Base-by-base conservation (phyloP, 2,888 invertebrate species). In the Dryocosmus kuriphilus region DNA sequence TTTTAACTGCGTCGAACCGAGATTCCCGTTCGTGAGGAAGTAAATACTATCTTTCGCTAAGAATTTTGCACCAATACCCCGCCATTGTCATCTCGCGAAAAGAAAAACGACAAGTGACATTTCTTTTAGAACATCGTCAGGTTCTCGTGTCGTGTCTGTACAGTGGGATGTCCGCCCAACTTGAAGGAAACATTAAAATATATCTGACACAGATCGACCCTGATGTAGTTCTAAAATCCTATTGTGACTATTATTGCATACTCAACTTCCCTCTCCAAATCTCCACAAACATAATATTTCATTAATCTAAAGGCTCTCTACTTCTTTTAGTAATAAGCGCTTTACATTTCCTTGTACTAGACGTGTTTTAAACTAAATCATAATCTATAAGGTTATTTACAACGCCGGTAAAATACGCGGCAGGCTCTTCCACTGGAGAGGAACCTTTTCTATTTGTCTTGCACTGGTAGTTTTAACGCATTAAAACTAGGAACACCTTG, bases 111-210 rank as follows among this genome's bases (percentile, higher is more conserved):
- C 41, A 38, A 67, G 65, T 67, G 41, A 41, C n/a, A 41, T 41
- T 63, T 62, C 32, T 11, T 65, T 41, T 41, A 67, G 65, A 67
- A 67, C 65, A 41, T 24, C 38, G 27, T 16, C 24, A 78, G 71
- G 38, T 60, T 67, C 38, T 63, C 75, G 82, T 79, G 79, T 80
- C 82, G 55, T 55, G 57, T 77, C 67, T 84, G 81, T 84, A 85
- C 86, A 85, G 80, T 87, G 85, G 86, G 85, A 86, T 87, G 83
- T 85, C 84, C 84, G 86, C 84, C 85, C 86, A 82, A 84, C 75
- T 76, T 73, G 73, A 65, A 79, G 63, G 74, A 82, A 85, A 85
- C 85, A 85, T 86, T 84, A 85, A 67, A 82, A 67, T 78, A 83
- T 83, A 81, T 82, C 75, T 74, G 84, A 84, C 83, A 84, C 83